These are phyloP conservation scores for Myripristis murdjan DNA, from an alignment of 2,797 vertebrate species.

Conservation along the genomic window DNA sequence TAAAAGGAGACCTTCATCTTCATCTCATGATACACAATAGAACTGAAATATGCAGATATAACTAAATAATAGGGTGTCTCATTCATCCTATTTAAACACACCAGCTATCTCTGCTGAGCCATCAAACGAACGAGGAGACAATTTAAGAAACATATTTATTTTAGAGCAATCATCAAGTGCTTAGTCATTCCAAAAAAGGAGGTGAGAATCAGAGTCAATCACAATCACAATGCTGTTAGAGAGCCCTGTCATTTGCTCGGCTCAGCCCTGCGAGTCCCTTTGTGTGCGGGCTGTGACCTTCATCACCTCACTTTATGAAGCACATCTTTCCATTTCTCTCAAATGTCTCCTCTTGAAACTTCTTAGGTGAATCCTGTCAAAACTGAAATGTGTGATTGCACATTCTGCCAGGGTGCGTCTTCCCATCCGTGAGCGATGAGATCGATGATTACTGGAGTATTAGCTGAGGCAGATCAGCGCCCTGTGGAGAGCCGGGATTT, in stretches of 20 bases:
- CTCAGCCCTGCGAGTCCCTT: background rate
- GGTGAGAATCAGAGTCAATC: conserved; percentile 22
- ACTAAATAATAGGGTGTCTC: conserved; percentile 47
- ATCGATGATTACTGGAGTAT: conserved; percentile 53
- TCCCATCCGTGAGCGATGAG: conserved; percentile 32
- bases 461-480: conserved; percentile 26
- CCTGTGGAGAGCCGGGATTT: conserved; percentile 30
- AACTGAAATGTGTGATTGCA: conserved; percentile 42
- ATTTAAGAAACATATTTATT: conserved; percentile 75
- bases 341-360: conserved; percentile 34
- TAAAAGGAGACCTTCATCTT: conserved; percentile 61
- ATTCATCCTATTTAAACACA: conserved; percentile 46
- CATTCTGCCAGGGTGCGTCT: conserved; percentile 16
- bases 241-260: background rate
- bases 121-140: conserved; percentile 36
- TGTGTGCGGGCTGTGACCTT: background rate
- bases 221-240: background rate
- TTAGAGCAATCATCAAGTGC: conserved; percentile 47
- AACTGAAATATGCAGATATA: conserved; percentile 56
- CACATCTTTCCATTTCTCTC: conserved; percentile 13
- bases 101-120: conserved; percentile 27
- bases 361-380: conserved; percentile 38
- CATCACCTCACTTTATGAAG: background rate
- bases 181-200: conserved; percentile 49
- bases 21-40: conserved; percentile 49